Evolutionary conservation across 2,888 invertebrate species (phyloP).

Genomic region (Ophraella communa): DNA sequence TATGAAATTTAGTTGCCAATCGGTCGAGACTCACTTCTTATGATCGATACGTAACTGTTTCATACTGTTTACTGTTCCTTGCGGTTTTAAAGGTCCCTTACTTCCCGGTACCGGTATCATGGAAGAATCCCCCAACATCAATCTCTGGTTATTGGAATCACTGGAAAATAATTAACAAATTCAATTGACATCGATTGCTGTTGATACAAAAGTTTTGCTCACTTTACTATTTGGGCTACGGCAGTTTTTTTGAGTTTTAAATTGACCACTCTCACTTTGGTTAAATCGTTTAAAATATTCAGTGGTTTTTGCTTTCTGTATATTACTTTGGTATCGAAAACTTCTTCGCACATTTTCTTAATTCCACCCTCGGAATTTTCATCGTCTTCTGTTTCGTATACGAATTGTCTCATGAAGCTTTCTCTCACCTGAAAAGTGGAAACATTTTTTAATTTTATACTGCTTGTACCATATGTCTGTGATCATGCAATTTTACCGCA

Average conservation of each 20-base stretch:
- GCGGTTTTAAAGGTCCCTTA: conserved; percentile 80
- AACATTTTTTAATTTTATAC: too few relatives aligned
- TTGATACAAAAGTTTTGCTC: too few relatives aligned
- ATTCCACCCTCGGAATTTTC: conserved; percentile 69
- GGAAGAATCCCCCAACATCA: conserved; percentile 91
- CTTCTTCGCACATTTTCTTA: conserved; percentile 66
- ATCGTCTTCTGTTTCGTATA: conserved; percentile 85
- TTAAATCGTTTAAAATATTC: conserved; percentile 79
- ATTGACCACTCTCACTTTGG: conserved; percentile 82
- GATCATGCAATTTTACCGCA: too few relatives aligned
- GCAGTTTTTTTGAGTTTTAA: conserved; percentile 81
- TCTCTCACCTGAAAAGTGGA: conserved; percentile 76
- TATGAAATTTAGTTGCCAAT: conserved; percentile 37
- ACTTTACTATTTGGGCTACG: conserved; percentile 89
- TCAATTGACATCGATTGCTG: background rate
- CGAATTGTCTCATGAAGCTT: conserved; percentile 98
- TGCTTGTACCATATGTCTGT: too few relatives aligned
- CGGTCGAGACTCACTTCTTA: conserved; percentile 72
- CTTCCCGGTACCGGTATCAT: conserved; percentile 86
- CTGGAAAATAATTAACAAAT: conserved; percentile 59
- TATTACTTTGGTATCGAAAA: conserved; percentile 75
- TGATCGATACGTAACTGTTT: conserved; percentile 85
- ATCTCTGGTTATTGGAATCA: conserved; percentile 93
- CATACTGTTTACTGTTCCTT: conserved; percentile 84
- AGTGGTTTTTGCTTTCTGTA: conserved; percentile 86